Evolutionary conservation across 2,113 vertebrate genomes (phyloP).

Genomic region (Struthio camelus): DNA sequence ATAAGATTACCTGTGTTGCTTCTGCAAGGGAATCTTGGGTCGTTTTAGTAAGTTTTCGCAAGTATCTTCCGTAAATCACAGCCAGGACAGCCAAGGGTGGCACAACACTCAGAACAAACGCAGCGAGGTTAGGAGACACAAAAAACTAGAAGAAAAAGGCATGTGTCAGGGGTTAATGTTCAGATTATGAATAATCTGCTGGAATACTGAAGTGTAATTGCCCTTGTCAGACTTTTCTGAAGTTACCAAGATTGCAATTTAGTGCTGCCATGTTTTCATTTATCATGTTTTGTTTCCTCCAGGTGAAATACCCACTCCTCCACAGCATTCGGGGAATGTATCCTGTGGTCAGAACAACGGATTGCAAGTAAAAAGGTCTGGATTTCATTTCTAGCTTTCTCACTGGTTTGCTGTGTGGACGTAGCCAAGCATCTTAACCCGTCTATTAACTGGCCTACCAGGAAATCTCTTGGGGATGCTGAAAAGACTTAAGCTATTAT

Average conservation of each 20-base stretch:
- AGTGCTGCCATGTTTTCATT: not conserved
- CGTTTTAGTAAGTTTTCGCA: constrained; percentile 87
- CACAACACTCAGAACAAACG: constrained; percentile 90
- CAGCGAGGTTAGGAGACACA: constrained; percentile 89
- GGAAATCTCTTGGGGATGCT: not conserved
- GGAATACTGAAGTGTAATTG: not conserved
- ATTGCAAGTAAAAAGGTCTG: not conserved
- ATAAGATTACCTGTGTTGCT: constrained; percentile 86
- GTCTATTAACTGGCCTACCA: not conserved
- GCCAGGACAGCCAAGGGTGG: constrained; percentile 87
- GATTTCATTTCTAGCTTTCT: constrained; percentile 31
- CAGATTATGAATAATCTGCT: not conserved
- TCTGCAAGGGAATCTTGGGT: constrained; percentile 95
- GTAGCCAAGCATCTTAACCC: not conserved
- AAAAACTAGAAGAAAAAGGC: constrained; percentile 83
- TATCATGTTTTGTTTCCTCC: not conserved
- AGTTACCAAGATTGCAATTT: not conserved
- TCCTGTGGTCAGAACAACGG: not conserved
- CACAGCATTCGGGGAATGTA: not conserved
- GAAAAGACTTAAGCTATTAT: not conserved
- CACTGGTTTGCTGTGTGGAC: not conserved
- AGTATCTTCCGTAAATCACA: constrained; percentile 88
- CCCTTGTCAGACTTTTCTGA: not conserved
- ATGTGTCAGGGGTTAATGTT: not conserved
- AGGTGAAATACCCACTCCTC: not conserved